phyloP scores from a whole-genome alignment of 2,888 invertebrate genomes.

The Eristalis tenax region DNA sequence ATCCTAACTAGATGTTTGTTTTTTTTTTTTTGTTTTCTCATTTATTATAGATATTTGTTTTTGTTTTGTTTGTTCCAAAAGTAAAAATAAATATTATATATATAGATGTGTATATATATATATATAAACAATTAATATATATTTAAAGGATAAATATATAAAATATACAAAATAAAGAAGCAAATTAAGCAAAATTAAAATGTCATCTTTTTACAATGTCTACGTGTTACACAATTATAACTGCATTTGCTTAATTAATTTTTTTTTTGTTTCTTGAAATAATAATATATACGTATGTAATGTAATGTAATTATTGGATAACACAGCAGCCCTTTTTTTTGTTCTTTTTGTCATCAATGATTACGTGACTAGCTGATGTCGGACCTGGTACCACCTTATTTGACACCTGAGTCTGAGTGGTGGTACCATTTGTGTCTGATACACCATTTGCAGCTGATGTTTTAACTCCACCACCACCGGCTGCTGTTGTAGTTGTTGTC shows the following conservation, averaged over 20 bases:
- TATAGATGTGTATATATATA: conserved; percentile 57
- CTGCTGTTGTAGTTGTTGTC: conserved; percentile 72
- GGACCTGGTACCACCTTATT: conserved; percentile 87
- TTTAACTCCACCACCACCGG: conserved; percentile 33
- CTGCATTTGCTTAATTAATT: conserved; percentile 35
- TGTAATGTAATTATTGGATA: conserved; percentile 86
- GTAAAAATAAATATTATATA: conserved; percentile 68
- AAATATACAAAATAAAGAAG: conserved; percentile 72
- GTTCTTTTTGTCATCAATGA: conserved; percentile 92
- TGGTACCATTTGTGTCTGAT: conserved; percentile 77
- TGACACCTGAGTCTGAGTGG: conserved; percentile 81
- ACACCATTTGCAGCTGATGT: conserved; percentile 77
- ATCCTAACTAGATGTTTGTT: conserved; percentile 62
- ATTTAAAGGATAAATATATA: conserved; percentile 70
- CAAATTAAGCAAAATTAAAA: conserved; percentile 69
- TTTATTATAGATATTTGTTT: conserved; percentile 41
- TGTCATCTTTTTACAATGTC: conserved; percentile 71
- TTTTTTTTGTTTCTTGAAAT: conserved; percentile 45
- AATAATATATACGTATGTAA: conserved; percentile 30
- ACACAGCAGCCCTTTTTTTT: conserved; percentile 97
- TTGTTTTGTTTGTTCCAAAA: conserved; percentile 56
- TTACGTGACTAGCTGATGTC: conserved; percentile 93
- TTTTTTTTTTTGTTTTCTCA: conserved; percentile 7
- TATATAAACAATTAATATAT: conserved; percentile 71
- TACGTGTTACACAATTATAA: conserved; percentile 70